phyloP scores from a whole-genome alignment of 1,140 invertebrate species.

The Eumaeus atala region DNA sequence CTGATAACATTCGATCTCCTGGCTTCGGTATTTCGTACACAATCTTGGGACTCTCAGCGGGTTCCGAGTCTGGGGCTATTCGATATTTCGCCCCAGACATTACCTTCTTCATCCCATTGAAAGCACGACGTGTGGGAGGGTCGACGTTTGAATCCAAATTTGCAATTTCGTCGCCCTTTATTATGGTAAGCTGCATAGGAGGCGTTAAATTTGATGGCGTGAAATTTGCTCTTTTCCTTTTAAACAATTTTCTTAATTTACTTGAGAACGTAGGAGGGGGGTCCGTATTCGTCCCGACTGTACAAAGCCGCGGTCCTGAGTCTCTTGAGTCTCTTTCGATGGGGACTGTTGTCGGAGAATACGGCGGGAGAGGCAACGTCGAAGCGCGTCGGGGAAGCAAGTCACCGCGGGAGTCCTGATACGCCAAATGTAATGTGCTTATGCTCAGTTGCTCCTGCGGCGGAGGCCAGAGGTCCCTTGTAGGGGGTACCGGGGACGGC shows the following conservation, averaged over 20 bases:
- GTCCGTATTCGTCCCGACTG: constrained; percentile 64
- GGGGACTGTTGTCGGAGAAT: constrained; percentile 33
- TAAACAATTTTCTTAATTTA: constrained; percentile 30
- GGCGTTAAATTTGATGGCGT: constrained; percentile 31
- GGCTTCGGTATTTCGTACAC: constrained; percentile 57
- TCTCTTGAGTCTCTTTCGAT: constrained; percentile 27
- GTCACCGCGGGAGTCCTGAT: constrained; percentile 52
- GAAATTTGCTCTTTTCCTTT: constrained; percentile 30
- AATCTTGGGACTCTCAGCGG: constrained; percentile 58
- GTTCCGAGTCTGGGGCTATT: constrained; percentile 45
- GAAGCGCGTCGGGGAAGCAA: constrained; percentile 38
- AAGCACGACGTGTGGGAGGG: constrained; percentile 36
- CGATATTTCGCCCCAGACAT: constrained; percentile 53
- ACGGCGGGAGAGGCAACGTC: constrained; percentile 43
- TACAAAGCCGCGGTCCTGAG: constrained; percentile 40
- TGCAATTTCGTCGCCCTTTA: constrained; percentile 15
- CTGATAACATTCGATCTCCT: constrained; percentile 55
- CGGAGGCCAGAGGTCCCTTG: constrained; percentile 57
- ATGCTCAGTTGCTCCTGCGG: constrained; percentile 54
- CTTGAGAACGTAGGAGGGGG: constrained; percentile 41
- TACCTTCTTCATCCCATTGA: constrained; percentile 46
- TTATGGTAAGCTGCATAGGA: constrained; percentile 23
- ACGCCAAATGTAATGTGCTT: constrained; percentile 61
- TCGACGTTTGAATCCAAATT: constrained; percentile 30
- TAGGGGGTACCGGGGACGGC: constrained; percentile 59